phyloP scores from a whole-genome alignment of 2,888 invertebrate genomes.

The Melanotus villosus region DNA sequence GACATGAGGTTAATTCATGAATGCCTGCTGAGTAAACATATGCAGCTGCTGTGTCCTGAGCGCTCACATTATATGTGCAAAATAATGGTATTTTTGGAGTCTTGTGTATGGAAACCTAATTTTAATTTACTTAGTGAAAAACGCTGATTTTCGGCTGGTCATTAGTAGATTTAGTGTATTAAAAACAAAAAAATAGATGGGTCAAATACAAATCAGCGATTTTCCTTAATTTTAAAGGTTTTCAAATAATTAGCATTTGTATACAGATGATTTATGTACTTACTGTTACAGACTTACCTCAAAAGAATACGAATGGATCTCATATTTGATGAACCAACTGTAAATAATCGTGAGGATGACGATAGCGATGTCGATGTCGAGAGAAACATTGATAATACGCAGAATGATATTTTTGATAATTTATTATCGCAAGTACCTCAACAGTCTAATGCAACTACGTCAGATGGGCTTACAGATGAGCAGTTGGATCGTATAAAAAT shows the following conservation, averaged over 20 bases:
- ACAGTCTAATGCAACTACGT: neutral
- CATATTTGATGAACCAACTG: constrained; percentile 58
- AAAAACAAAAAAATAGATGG: too few species aligned
- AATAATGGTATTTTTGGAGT: too few species aligned
- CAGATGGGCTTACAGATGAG: constrained; percentile 71
- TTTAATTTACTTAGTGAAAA: too few species aligned
- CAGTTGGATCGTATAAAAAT: constrained; percentile 78
- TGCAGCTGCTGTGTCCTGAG: too few species aligned
- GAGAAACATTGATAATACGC: constrained; percentile 56
- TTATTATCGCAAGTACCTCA: neutral
- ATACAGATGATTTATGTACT: neutral
- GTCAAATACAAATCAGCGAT: too few species aligned
- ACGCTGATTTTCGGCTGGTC: too few species aligned
- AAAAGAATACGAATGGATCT: constrained; percentile 77
- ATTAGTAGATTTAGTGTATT: too few species aligned
- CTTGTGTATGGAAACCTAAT: too few species aligned
- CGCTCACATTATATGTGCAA: too few species aligned
- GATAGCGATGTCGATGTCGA: neutral
- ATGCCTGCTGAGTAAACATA: too few species aligned
- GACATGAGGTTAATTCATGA: too few species aligned
- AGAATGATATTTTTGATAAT: constrained; percentile 74
- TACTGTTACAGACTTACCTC: constrained; percentile 73
- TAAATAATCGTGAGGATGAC: neutral
- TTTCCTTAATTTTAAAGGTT: too few species aligned
- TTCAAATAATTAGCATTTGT: neutral